Evolutionary conservation across 1,140 invertebrate genomes (phyloP), one percentile per base, ranked within the genome.

Genomic region (Heliconius hewitsoni): DNA sequence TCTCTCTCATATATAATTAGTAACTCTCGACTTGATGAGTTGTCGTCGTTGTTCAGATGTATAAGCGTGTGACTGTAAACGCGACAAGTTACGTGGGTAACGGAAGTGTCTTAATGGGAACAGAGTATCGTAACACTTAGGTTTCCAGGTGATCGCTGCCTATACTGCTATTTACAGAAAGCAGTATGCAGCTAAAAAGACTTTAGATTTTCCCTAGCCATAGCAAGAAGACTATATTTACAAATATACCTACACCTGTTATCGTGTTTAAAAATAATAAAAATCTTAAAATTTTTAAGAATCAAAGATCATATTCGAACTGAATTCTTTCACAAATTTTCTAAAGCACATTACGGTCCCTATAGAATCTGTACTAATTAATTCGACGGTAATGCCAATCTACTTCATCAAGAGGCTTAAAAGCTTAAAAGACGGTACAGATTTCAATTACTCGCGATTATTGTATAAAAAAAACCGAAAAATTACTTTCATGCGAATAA

Each of bases 371-470:
- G 23, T 74, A 18, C 50, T 74, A 23, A 74, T 74, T 74, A 74
- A 74, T 74, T 74, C 55, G 73, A 74, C 55, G 46, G 50, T 74
- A 74, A 74, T 74, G 46, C 46, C 73, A 50, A 74, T 52, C 46
- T 74, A 74, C 27, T 30, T 74, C 46, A 74, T 74, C 46, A 74
- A 55, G 46, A 16, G 52, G 73, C 73, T 74, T 74, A 74, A 52
- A 52, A 66, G 23, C 60, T 66, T 66, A 66, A 66, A 66, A 66
- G 60, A 66, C 60, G 60, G 60, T 27, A 66, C 60, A 30, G 27
- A 66, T 66, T 66, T n/a, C 60, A 66, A 66, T 66, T 66, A 66
- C 60, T 66, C 60, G 27, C 60, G 60, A 66, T 66, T 66, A 66
- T 66, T 66, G 60, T 66, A 30, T 30, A 66, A 73, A 50, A 23